Base-by-base conservation (phyloP, 1,140 invertebrate genomes). In the Elysia chlorotica region DNA sequence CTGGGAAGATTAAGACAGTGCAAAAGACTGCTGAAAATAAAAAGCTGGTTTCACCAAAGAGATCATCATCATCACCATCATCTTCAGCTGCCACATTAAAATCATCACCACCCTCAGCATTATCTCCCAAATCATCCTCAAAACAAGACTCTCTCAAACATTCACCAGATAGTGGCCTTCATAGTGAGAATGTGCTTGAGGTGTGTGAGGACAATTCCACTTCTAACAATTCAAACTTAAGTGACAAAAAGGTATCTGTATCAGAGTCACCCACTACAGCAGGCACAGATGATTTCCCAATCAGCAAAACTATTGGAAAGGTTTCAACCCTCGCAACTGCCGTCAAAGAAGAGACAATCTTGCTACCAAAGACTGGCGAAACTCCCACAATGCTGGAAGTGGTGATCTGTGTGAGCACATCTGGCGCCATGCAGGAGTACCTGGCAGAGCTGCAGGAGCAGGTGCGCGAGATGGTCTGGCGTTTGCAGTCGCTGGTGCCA, bases 391-490 rank as follows among this genome's bases (percentile, higher is more conserved):
- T 71, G 69, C 59, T 71, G 19, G 69, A 71, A 36, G 38, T 71
- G 30, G 69, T 71, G 23, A 41, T 71, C 23, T 71, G 69, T 28
- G 63, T 71, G 31, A 71, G 69, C 63, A 71, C 69, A 2, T 71
- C 69, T 19, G 69, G 69, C 17, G 57, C 69, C 33, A 38, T 71
- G 69, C 25, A 38, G 21, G 69, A 71, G 4, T 63, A 71, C 57
- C 59, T 71, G 21, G 23, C 30, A n/a, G 69, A 41, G n/a, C 37
- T 71, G 30, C 69, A 71, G 59, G 69, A 63, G 6, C 53, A 71
- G 25, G 57, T 48, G 4, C 53, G 59, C 23, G 69, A 71, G 19
- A 62, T 63, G 38, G 59, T 71, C 2, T 71, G 69, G 69, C 56
- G 36, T 10, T 38, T 71, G 25, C 69, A 71, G 30, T 71, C 69